Conservation (phyloP, 2,113 vertebrate species). For the Psittacula cyanocephala region DNA sequence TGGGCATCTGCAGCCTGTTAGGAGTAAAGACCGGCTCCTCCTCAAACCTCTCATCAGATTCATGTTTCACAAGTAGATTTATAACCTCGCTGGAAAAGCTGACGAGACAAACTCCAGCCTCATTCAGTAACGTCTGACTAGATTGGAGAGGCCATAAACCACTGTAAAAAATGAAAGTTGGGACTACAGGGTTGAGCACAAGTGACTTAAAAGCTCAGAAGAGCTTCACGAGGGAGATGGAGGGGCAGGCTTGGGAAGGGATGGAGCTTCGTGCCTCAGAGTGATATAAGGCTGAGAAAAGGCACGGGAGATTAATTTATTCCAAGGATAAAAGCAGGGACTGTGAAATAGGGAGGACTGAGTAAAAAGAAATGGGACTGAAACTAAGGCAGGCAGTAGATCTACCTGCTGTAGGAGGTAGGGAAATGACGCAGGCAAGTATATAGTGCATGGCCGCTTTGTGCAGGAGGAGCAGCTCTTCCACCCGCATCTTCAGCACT, state of each 20-base stretch:
- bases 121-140: conserved; percentile 9
- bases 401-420: background rate
- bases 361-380: background rate
- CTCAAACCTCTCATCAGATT: conserved; percentile 47
- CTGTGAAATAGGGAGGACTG: background rate
- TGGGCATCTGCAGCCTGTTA: conserved; percentile 10
- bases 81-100: conserved; percentile 34
- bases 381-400: background rate
- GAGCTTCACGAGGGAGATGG: background rate
- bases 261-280: background rate
- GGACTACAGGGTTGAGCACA: conserved; percentile 5
- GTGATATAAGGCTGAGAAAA: background rate
- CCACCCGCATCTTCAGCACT: too few relatives aligned
- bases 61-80: conserved; percentile 49
- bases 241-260: background rate
- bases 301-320: conserved; percentile 38
- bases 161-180: conserved; percentile 40
- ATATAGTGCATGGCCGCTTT: accelerated
- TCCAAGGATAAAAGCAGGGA: background rate
- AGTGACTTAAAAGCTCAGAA: conserved; percentile 32
- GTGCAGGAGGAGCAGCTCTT: background rate
- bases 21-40: conserved; percentile 36
- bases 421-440: background rate
- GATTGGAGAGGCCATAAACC: conserved; percentile 57
- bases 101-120: conserved; percentile 51